Percentiles rank a stretch among this genome's conserved stretches.
Evolutionary conservation across 2,797 vertebrate genomes (phyloP).

Genomic region (Sebastes goodei): DNA sequence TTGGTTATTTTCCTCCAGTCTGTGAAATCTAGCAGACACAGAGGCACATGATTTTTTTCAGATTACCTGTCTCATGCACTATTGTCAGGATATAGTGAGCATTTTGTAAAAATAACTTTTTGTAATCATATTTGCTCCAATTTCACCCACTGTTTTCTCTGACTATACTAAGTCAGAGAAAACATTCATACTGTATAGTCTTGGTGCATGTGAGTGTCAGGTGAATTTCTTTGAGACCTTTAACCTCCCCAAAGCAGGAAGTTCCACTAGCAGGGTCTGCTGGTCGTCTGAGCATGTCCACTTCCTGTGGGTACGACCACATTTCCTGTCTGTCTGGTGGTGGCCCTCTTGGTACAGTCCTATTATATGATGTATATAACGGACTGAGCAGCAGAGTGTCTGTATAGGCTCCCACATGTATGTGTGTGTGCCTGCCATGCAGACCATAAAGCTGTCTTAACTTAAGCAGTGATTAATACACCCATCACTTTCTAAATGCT

Average conservation of each 20-base stretch:
- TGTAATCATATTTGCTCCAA: too few species aligned
- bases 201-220: conserved; percentile 58
- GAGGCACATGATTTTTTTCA: too few species aligned
- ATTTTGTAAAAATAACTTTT: too few species aligned
- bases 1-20: too few species aligned
- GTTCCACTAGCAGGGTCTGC: conserved; percentile 61
- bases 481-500: conserved; percentile 87
- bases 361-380: conserved; percentile 36
- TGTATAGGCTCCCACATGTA: conserved; percentile 33
- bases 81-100: too few species aligned
- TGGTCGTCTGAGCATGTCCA: conserved; percentile 51
- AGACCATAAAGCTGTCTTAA: conserved; percentile 83
- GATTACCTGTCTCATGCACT: too few species aligned
- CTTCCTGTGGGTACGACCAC: conserved; percentile 69
- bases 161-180: not conserved
- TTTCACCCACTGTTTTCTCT: not conserved
- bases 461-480: conserved; percentile 87
- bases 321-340: conserved; percentile 67
- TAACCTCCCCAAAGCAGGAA: conserved; percentile 62
- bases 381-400: conserved; percentile 49
- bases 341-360: conserved; percentile 38
- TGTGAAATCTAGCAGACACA: too few species aligned
- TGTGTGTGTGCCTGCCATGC: conserved; percentile 53
- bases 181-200: not conserved
- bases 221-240: conserved; percentile 71